phyloP scores from a whole-genome alignment of 2,113 vertebrate genomes.

The Symphodus melops region DNA sequence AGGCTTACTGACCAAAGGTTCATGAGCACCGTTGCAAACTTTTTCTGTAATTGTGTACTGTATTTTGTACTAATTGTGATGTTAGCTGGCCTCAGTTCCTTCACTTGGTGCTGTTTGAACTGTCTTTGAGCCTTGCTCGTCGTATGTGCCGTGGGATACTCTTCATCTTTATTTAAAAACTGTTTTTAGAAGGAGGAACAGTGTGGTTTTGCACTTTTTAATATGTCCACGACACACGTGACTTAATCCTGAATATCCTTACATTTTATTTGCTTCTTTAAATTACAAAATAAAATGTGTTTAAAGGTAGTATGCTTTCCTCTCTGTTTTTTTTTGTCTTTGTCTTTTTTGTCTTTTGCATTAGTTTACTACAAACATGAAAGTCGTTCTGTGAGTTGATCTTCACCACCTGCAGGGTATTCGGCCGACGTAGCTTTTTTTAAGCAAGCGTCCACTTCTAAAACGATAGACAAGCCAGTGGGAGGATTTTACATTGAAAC shows the following conservation, averaged over 20 bases:
- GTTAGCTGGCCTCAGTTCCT: constrained; percentile 62
- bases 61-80: constrained; percentile 76
- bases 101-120: constrained; percentile 77
- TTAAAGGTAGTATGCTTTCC: constrained; percentile 48
- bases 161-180: constrained; percentile 84
- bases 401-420: constrained; percentile 19
- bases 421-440: too few species aligned
- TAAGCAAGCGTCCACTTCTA: too few species aligned
- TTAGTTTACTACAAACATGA: constrained; percentile 3
- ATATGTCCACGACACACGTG: constrained; percentile 79
- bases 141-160: constrained; percentile 74
- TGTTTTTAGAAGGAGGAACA: constrained; percentile 79
- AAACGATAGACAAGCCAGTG: too few species aligned
- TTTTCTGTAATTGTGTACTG: constrained; percentile 77
- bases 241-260: constrained; percentile 76
- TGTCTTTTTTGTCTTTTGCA: constrained; percentile 1
- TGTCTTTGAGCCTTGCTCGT: constrained; percentile 75
- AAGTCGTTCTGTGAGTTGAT: constrained; percentile 12
- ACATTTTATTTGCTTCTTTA: constrained; percentile 82
- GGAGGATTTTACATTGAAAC: too few species aligned
- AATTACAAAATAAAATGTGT: constrained; percentile 82
- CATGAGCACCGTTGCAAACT: constrained; percentile 67
- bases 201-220: constrained; percentile 85
- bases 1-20: constrained; percentile 75
- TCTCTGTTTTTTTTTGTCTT: too few species aligned